These are phyloP conservation scores for Caenorhabditis briggsae DNA, from an alignment of 1,140 invertebrate genomes.

Conservation along the genomic window DNA sequence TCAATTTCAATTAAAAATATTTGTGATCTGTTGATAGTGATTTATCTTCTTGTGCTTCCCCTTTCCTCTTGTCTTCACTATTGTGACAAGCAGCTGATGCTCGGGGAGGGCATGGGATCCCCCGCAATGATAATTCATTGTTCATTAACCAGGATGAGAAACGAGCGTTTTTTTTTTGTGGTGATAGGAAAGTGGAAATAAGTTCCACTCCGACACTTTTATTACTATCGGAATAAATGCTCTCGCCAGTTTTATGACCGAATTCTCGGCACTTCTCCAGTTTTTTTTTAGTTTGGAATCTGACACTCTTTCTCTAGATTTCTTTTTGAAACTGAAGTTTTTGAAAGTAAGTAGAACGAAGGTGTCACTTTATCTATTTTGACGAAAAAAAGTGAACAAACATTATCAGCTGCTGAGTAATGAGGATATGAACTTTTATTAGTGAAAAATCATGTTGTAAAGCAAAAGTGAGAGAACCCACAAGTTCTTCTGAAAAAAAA, in stretches of 20 bases:
- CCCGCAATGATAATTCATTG: background rate
- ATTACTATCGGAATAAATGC: background rate
- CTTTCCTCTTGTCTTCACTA: conserved; percentile 1
- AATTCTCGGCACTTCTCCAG: background rate
- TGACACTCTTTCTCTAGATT: conserved; percentile 16
- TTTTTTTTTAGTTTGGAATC: background rate
- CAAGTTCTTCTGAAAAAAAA: no score
- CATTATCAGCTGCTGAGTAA: conserved; percentile 19
- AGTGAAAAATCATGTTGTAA: background rate
- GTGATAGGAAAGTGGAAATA: background rate
- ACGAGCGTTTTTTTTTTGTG: conserved; percentile 14
- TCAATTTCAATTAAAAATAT: background rate
- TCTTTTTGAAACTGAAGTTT: background rate
- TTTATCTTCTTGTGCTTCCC: background rate
- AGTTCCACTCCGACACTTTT: background rate
- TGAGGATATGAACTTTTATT: conserved; percentile 19
- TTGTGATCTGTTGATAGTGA: background rate
- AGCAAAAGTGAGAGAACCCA: no score
- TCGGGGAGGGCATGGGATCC: background rate
- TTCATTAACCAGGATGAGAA: background rate
- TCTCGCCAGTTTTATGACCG: conserved; percentile 12
- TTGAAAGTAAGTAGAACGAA: background rate
- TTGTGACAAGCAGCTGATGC: conserved; percentile 40
- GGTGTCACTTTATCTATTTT: conserved; percentile 39
- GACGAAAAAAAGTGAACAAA: background rate